These are phyloP conservation scores for Heterotis niloticus DNA, from an alignment of 2,113 vertebrate genomes.

Conservation along the genomic window DNA sequence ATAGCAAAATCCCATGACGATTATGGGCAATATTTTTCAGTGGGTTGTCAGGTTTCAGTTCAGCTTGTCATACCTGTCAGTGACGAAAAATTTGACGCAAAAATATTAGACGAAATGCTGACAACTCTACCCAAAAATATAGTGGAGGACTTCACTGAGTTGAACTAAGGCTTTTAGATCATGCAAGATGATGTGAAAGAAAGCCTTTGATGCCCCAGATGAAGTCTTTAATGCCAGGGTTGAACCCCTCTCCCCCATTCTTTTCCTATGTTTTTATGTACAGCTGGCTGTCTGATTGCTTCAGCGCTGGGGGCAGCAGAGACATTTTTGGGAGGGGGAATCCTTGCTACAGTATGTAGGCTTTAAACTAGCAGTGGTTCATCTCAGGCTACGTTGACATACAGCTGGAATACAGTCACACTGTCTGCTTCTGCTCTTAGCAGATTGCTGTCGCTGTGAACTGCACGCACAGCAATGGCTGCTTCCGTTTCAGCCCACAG, in stretches of 20 bases:
- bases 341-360: neutral
- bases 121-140: conserved; percentile 80
- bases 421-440: conserved; percentile 37
- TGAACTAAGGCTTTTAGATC: conserved; percentile 69
- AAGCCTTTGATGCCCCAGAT: conserved; percentile 68
- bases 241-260: conserved; percentile 62
- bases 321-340: conserved; percentile 40
- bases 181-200: conserved; percentile 64
- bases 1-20: conserved; percentile 69
- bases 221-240: conserved; percentile 65
- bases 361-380: neutral
- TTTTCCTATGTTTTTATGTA: conserved; percentile 60
- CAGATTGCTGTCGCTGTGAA: neutral
- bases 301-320: conserved; percentile 61
- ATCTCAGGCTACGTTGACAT: conserved; percentile 9
- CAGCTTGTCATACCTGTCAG: conserved; percentile 26
- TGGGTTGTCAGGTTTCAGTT: conserved; percentile 76
- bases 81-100: conserved; percentile 28
- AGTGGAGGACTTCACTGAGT: conserved; percentile 71
- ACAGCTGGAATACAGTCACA: neutral
- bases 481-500: neutral
- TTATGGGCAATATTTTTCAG: conserved; percentile 78
- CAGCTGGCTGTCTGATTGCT: conserved; percentile 67
- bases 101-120: conserved; percentile 63
- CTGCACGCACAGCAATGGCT: neutral